Conservation (phyloP, 2,888 invertebrate species). For the Isoperla grammatica region DNA sequence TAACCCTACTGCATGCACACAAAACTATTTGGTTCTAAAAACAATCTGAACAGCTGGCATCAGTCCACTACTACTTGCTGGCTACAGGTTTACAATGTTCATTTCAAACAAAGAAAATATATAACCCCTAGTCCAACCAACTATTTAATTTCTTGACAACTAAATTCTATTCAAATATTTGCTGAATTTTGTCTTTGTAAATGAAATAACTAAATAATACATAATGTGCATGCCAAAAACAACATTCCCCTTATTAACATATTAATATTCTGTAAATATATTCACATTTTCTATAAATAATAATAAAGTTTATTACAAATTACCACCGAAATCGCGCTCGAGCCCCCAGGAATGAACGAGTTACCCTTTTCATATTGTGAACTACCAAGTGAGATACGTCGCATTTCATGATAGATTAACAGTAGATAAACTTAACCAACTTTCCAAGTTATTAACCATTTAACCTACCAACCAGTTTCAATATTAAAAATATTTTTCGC, state of each 20-base stretch:
- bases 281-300: constrained; percentile 32
- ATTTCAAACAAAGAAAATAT: constrained; percentile 5
- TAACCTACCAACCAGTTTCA: constrained; percentile 19
- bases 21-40: too few species aligned
- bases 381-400: neutral
- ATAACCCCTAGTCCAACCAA: neutral
- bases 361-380: constrained; percentile 17
- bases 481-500: constrained; percentile 16
- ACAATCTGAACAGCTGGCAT: too few species aligned
- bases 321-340: constrained; percentile 23
- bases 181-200: constrained; percentile 28
- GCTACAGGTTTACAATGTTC: neutral
- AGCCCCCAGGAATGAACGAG: constrained; percentile 7
- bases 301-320: constrained; percentile 31
- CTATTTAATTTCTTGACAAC: constrained; percentile 22
- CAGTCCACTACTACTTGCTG: too few species aligned
- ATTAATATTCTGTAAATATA: constrained; percentile 31
- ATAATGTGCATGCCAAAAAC: constrained; percentile 29
- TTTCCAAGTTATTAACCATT: constrained; percentile 13
- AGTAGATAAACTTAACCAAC: constrained; percentile 15
- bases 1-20: too few species aligned
- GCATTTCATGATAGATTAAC: constrained; percentile 7
- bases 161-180: constrained; percentile 26
- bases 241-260: constrained; percentile 29
- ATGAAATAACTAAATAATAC: constrained; percentile 22